Conservation (phyloP, 2,113 vertebrate genomes). For the Tragelaphus buxtoni region DNA sequence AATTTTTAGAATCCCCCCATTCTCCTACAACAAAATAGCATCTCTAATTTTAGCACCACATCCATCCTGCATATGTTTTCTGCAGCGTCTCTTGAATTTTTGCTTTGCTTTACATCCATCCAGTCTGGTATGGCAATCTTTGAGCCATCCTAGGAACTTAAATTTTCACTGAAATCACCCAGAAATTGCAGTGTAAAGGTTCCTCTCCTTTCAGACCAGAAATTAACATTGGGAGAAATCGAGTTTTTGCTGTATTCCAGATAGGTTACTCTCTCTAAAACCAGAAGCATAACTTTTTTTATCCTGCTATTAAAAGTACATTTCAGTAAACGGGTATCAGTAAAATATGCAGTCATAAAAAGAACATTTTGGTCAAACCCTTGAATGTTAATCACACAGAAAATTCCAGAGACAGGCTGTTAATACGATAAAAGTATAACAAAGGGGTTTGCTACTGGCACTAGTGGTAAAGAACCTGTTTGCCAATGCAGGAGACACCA, state of each 20-base stretch:
- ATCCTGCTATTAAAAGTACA: neutral
- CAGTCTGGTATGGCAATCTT: neutral
- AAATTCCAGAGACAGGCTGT: neutral
- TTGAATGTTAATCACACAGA: neutral
- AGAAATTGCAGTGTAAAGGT: neutral
- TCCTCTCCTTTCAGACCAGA: neutral
- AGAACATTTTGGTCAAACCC: neutral
- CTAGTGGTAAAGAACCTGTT: neutral
- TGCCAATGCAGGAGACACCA: neutral
- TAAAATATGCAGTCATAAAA: neutral
- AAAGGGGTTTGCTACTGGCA: neutral
- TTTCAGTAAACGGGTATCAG: neutral
- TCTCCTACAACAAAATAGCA: neutral
- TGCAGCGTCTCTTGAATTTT: neutral
- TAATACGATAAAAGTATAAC: neutral
- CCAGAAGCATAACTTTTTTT: neutral
- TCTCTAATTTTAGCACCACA: neutral
- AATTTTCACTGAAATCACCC: constrained; percentile 23
- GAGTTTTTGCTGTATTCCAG: neutral
- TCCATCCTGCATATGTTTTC: neutral
- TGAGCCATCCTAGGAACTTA: neutral
- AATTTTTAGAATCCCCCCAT: neutral
- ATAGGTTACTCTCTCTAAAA: neutral
- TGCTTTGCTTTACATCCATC: neutral
- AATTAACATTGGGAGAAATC: neutral